Percentiles rank a stretch among this genome's conserved stretches.
phyloP scores from a whole-genome alignment of 2,888 invertebrate genomes.

The Omphaloscelis lunosa region DNA sequence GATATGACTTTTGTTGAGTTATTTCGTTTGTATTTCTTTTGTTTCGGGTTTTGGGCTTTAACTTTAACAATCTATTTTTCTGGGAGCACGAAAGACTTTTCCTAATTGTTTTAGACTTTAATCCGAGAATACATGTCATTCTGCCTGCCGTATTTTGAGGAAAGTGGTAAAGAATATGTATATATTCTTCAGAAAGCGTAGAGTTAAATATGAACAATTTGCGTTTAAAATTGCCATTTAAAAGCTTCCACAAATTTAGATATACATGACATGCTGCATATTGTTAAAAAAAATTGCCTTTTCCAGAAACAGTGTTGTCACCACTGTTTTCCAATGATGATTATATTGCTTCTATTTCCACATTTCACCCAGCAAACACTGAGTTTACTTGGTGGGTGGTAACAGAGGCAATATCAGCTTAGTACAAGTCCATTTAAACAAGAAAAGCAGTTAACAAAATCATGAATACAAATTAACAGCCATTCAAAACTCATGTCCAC shows the following conservation, averaged over 20 bases:
- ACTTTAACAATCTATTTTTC: not conserved
- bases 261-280: not conserved
- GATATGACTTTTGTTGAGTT: constrained; percentile 38
- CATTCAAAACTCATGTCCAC: constrained; percentile 38
- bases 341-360: not conserved
- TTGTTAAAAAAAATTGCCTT: not conserved
- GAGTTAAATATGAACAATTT: too few species aligned
- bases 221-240: too few species aligned
- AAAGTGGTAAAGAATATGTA: not conserved
- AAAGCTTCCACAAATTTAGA: too few species aligned
- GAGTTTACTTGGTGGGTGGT: not conserved
- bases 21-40: constrained; percentile 25
- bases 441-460: constrained; percentile 24
- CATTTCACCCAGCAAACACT: not conserved
- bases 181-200: too few species aligned
- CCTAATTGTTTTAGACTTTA: not conserved
- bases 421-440: not conserved
- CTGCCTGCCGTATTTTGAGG: not conserved
- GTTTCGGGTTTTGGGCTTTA: constrained; percentile 8
- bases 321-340: not conserved
- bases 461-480: constrained; percentile 56
- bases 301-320: not conserved
- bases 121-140: not conserved
- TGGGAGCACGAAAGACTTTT: not conserved
- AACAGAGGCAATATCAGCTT: not conserved